Base-by-base conservation (phyloP, 2,888 invertebrate species). In the Trissoscelio sp. region DNA sequence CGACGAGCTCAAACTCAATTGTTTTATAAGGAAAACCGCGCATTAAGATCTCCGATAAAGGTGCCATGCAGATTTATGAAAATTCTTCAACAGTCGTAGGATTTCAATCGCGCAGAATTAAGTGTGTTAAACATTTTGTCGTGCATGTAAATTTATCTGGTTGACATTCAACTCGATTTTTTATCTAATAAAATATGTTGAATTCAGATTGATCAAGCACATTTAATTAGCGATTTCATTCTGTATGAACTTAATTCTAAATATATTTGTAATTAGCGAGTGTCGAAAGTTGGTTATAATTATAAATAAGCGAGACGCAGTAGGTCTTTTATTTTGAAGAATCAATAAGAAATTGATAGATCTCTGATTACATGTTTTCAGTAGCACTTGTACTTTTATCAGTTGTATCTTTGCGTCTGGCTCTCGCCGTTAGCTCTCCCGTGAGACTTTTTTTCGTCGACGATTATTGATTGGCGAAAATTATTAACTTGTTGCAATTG, bases 311-410 rank as follows among this genome's bases (percentile, higher is more conserved):
- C n/a, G n/a, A n/a, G n/a, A n/a, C n/a, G n/a, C n/a, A n/a, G n/a
- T n/a, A n/a, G 46, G 20, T 39, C 31, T 39, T 46, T 66, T 66
- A 57, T 66, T 66, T 66, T 48, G 37, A 55, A 42, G 44, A 62
- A 55, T 53, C 39, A 51, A 64, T 44, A 55, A 72, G 18, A 51
- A 62, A 62, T 62, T 46, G 69, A 69, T 55, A 51, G 69, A 69
- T 70, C 28, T n/a, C 1, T 69, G 77, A 77, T 77, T 77, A 69
- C 77, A 77, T 14, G 77, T 77, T 77, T 77, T 69, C 77, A 77
- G 77, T 77, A 77, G 77, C 69, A 44, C 42, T 77, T 62, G 42
- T 34, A 53, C 24, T 62, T 53, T 77, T 69, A 77, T 77, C 77
- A 46, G 69, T 39, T 55, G 53, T 67, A 77, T 77, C 77, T 67